Conservation (phyloP, 2,888 invertebrate genomes). For the Strigamia crassipes region DNA sequence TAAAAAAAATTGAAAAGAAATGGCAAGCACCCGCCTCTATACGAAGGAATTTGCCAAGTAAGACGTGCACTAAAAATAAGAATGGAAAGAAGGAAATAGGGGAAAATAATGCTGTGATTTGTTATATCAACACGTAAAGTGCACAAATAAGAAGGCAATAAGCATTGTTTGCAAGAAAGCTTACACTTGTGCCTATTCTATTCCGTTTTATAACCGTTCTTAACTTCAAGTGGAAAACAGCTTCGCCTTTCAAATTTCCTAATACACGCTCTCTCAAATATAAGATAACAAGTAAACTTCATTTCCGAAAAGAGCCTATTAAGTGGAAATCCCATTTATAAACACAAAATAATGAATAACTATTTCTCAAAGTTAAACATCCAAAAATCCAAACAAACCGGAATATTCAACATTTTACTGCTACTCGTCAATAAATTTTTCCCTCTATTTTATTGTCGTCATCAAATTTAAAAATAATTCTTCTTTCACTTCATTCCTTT, state of each 20-base stretch:
- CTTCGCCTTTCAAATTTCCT: not conserved
- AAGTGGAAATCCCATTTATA: not conserved
- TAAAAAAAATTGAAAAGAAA: slow-evolving; percentile 10
- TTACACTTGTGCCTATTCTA: slow-evolving; percentile 15
- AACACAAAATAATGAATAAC: not conserved
- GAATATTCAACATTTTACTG: no score
- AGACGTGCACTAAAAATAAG: slow-evolving; percentile 10
- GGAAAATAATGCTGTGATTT: slow-evolving; percentile 3
- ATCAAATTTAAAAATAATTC: no score
- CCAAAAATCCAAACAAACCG: no score
- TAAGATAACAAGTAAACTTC: not conserved
- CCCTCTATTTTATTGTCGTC: no score
- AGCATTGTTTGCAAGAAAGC: slow-evolving; percentile 21
- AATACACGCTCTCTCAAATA: not conserved
- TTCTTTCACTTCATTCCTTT: no score
- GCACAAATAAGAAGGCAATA: slow-evolving; percentile 13
- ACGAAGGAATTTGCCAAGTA: slow-evolving; percentile 8
- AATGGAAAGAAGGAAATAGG: not conserved
- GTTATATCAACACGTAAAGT: slow-evolving; percentile 11
- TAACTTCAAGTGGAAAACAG: not conserved
- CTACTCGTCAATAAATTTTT: no score
- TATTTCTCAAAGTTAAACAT: not conserved
- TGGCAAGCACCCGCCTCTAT: not conserved
- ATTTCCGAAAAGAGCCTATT: not conserved
- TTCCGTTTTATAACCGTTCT: slow-evolving; percentile 21